Percentiles rank a stretch among this genome's conserved stretches.
Conservation (phyloP, 2,888 invertebrate species). For the Scaptomyza flava region DNA sequence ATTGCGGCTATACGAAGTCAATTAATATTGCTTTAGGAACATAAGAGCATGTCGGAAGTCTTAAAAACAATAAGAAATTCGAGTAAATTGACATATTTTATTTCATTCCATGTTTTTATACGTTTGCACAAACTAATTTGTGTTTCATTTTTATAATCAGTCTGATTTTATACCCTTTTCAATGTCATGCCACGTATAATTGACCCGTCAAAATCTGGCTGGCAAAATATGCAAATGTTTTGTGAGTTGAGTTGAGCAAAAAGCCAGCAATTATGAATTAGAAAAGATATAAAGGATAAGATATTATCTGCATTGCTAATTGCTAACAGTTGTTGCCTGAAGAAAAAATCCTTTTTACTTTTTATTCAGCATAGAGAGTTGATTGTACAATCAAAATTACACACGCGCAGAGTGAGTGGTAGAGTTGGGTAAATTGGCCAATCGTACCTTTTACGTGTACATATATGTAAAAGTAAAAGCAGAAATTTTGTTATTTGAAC, state of each 20-base stretch:
- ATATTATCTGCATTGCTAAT: conserved; percentile 13
- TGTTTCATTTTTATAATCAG: too few relatives aligned
- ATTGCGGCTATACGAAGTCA: too few relatives aligned
- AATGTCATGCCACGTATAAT: conserved; percentile 20
- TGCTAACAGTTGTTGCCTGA: conserved; percentile 5
- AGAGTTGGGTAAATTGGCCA: conserved; percentile 20
- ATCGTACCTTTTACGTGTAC: conserved; percentile 20
- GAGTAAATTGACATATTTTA: too few relatives aligned
- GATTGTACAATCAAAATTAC: conserved; percentile 51
- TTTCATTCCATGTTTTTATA: too few relatives aligned
- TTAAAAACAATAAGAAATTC: too few relatives aligned
- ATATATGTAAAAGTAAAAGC: conserved; percentile 56
- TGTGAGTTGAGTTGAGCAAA: conserved; percentile 15
- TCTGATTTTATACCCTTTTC: conserved; percentile 11
- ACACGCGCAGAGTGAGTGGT: neutral
- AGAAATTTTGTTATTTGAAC: conserved; percentile 75
- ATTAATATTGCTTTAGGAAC: too few relatives aligned
- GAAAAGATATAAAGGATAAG: neutral
- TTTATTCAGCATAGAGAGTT: conserved; percentile 19
- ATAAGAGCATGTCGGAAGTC: too few relatives aligned
- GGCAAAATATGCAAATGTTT: conserved; percentile 59
- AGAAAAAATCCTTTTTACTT: conserved; percentile 35
- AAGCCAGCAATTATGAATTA: conserved; percentile 12
- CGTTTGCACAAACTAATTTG: too few relatives aligned
- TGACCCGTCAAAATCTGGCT: too few relatives aligned